Percentiles rank a stretch among this genome's conserved stretches.
Evolutionary conservation across 1,140 invertebrate species (phyloP).

Genomic region (Mizuhopecten yessoensis): DNA sequence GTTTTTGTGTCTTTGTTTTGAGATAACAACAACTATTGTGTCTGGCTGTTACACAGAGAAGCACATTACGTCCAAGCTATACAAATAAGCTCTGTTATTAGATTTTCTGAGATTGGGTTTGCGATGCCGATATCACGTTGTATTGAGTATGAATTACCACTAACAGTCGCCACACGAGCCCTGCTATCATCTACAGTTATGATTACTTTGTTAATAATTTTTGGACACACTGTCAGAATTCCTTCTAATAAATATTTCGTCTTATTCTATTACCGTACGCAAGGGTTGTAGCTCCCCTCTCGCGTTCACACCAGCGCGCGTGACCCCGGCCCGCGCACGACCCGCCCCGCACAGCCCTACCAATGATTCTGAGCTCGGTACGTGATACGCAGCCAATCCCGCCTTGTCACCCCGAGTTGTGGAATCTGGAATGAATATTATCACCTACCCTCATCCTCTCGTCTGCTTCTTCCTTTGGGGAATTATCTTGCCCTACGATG

Average conservation of each 20-base stretch:
- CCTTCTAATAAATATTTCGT: neutral
- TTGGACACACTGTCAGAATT: neutral
- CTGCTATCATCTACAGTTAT: neutral
- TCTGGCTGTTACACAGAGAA: neutral
- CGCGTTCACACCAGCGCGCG: neutral
- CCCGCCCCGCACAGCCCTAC: neutral
- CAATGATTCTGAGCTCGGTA: neutral
- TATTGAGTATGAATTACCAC: too few species aligned
- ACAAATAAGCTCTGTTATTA: neutral
- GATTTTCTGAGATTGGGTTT: conserved; percentile 16
- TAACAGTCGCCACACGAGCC: neutral
- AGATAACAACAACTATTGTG: too few species aligned
- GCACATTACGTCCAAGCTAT: neutral
- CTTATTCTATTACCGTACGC: neutral
- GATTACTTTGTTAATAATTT: conserved; percentile 13
- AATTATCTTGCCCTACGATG: neutral
- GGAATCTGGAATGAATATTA: conserved; percentile 35
- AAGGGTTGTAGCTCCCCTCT: too few species aligned
- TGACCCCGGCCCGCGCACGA: neutral
- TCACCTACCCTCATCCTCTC: conserved; percentile 13
- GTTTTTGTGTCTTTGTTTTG: too few species aligned
- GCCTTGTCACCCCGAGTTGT: conserved; percentile 16
- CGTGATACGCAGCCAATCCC: neutral
- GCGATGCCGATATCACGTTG: too few species aligned
- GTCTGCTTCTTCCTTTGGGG: conserved; percentile 31